Percentiles rank a stretch among this genome's conserved stretches.
phyloP scores from a whole-genome alignment of 2,113 vertebrate genomes.

The Alosa alosa region DNA sequence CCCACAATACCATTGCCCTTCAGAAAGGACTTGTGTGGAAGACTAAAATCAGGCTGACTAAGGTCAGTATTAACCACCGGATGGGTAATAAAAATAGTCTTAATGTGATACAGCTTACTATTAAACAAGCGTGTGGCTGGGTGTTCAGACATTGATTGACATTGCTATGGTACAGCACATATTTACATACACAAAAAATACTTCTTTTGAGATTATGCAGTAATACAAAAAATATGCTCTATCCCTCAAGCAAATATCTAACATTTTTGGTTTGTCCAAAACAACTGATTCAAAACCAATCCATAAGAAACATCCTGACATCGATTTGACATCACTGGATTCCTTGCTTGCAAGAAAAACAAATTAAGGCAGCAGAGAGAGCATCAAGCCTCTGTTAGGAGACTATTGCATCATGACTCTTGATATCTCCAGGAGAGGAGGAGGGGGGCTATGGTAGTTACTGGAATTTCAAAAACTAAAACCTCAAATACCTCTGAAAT shows the following conservation, averaged over 20 bases:
- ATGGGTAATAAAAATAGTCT: not conserved
- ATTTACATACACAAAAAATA: slow-evolving; percentile 47
- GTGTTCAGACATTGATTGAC: slow-evolving; percentile 4
- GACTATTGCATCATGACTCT: slow-evolving; percentile 42
- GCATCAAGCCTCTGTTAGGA: slow-evolving; percentile 34
- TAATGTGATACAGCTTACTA: not conserved
- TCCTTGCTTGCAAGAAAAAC: slow-evolving; percentile 45
- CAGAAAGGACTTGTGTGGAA: not conserved
- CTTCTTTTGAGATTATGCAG: slow-evolving; percentile 38
- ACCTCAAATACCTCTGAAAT: slow-evolving; percentile 43
- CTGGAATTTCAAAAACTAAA: slow-evolving; percentile 33
- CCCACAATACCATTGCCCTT: not conserved
- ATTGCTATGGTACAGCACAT: slow-evolving; percentile 43
- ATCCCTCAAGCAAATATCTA: slow-evolving; percentile 43
- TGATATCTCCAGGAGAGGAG: slow-evolving; percentile 19
- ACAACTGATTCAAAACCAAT: slow-evolving; percentile 30
- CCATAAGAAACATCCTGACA: slow-evolving; percentile 36
- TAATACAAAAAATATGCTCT: slow-evolving; percentile 50
- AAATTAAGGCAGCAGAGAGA: slow-evolving; percentile 60
- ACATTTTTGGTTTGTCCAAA: slow-evolving; percentile 51
- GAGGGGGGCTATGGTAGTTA: slow-evolving; percentile 30
- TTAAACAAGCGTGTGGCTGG: not conserved
- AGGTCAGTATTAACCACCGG: not conserved
- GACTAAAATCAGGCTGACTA: not conserved
- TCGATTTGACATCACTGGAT: slow-evolving; percentile 42